phyloP scores from a whole-genome alignment of 2,888 invertebrate species.

The Coenonympha glycerion region DNA sequence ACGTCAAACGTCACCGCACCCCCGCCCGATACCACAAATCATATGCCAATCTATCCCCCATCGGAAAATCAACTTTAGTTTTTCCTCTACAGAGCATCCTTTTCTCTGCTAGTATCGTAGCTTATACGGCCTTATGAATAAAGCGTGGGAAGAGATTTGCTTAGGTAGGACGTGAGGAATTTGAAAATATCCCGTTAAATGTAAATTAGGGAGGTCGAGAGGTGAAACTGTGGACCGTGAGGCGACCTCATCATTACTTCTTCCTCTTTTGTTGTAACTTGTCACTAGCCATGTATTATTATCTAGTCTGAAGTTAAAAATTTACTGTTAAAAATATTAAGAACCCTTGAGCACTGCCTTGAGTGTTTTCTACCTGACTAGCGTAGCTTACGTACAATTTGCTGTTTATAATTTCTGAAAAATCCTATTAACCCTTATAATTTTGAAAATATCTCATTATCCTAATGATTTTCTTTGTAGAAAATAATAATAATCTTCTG shows the following conservation, averaged over 20 bases:
- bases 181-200: slow-evolving; percentile 60
- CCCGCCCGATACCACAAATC: slow-evolving; percentile 56
- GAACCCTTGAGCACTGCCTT: too few relatives aligned
- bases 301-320: too few relatives aligned
- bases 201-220: slow-evolving; percentile 59
- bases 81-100: slow-evolving; percentile 21
- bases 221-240: slow-evolving; percentile 44
- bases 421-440: too few relatives aligned
- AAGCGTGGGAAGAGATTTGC: slow-evolving; percentile 41
- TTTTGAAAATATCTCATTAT: too few relatives aligned
- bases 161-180: slow-evolving; percentile 60
- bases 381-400: too few relatives aligned
- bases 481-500: too few relatives aligned
- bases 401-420: too few relatives aligned
- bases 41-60: slow-evolving; percentile 46
- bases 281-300: slow-evolving; percentile 24
- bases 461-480: too few relatives aligned
- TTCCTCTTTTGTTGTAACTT: slow-evolving; percentile 13
- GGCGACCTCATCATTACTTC: slow-evolving; percentile 47
- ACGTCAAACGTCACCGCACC: slow-evolving; percentile 68
- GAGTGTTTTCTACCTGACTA: too few relatives aligned
- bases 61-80: slow-evolving; percentile 45
- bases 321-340: too few relatives aligned
- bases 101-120: slow-evolving; percentile 1
- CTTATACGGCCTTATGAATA: slow-evolving; percentile 21